Evolutionary conservation across 1,140 invertebrate genomes (phyloP), one percentile per base, ranked within the genome.

Genomic region (Leptonema lineaticorne): DNA sequence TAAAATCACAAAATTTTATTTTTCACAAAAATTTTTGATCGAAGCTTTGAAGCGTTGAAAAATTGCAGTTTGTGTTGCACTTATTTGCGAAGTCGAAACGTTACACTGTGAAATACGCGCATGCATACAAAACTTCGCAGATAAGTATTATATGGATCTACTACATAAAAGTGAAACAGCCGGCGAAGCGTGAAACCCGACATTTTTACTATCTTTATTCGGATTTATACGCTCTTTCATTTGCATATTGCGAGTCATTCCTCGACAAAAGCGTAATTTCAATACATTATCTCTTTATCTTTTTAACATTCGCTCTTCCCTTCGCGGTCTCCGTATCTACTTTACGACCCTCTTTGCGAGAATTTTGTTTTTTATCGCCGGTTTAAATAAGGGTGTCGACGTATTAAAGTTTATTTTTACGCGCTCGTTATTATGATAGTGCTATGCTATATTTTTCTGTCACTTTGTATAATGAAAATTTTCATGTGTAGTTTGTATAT

Each of bases 61-160:
- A n/a, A n/a, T n/a, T n/a, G 30, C 48, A 56, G 48, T 24, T 22
- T 22, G 28, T 48, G 63, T 56, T 65, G 63, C 63, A 65, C 56
- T 65, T 65, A 65, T 65, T 65, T 28, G 63, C 63, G 16, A 57
- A 65, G 48, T 46, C 46, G 28, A 53, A 65, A 65, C 56, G 63
- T 29, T 56, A 16, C 20, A 22, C 24, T 56, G 48, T 41, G 20
- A 22, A 9, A 24, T 46, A 24, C 18, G 22, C 14, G 28, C 16
- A 29, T 46, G 26, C 46, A 48, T 22, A 63, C 37, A 46, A 63
- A 63, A 48, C 62, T 48, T 30, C 33, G 14, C 27, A 45, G n/a
- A 28, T 20, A 50, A 9, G 41, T 4, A 53, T 53, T 9, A 6
- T n/a, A 48, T 48, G 18, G 18, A 53, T 14, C 18, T 16, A 50